Evolutionary conservation across 2,113 vertebrate species (phyloP).

Genomic region (Tringa solitaria): DNA sequence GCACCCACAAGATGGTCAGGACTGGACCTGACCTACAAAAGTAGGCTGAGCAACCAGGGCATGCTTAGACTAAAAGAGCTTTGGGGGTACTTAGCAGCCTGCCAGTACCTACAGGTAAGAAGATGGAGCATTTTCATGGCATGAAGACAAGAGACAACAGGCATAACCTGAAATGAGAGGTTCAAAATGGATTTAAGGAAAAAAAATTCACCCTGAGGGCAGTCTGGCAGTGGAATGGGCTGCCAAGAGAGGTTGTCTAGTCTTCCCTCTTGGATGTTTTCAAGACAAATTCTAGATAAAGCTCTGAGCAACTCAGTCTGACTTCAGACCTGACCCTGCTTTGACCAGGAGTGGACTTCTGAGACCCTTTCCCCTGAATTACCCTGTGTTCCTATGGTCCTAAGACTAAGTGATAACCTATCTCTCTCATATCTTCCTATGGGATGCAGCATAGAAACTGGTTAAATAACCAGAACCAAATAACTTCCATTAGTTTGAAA

Average conservation of each 20-base stretch:
- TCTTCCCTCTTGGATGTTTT: neutral
- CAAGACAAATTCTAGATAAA: neutral
- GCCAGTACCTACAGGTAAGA: neutral
- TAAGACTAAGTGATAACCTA: neutral
- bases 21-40: neutral
- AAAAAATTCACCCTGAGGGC: neutral
- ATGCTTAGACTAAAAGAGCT: neutral
- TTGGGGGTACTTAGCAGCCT: neutral
- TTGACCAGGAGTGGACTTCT: neutral
- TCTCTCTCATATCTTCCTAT: neutral
- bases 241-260: neutral
- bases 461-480: neutral
- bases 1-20: rapidly evolving
- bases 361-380: neutral
- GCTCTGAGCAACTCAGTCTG: neutral
- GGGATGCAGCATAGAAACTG: neutral
- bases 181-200: neutral
- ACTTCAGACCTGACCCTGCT: neutral
- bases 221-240: neutral
- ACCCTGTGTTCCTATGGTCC: neutral
- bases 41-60: neutral
- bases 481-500: neutral
- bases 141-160: neutral
- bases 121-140: neutral
- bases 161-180: neutral